Base-by-base conservation (phyloP, 2,797 vertebrate genomes). In the Cephalopachus bancanus region DNA sequence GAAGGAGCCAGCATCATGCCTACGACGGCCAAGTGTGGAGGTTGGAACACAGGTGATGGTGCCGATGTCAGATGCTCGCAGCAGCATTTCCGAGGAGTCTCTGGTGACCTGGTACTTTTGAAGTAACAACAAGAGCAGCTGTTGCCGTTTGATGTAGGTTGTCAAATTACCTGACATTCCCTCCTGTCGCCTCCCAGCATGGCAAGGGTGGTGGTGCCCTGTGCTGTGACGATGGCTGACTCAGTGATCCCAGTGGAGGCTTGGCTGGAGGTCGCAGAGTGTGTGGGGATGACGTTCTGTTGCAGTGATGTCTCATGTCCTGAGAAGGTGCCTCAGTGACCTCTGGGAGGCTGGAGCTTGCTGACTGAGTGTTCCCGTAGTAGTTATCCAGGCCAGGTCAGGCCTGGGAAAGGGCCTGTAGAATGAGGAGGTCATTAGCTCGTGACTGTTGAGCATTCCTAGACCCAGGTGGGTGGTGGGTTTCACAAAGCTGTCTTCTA, bases 401-500 rank as follows among this genome's bases (percentile, higher is more conserved):
- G 8, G 26, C 19, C 59, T 33, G 44, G 71, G 30, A 53, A 7
- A 1, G 1, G 28, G 9, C 11, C 15, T 75, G 10, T 19, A 3
- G 16, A 19, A 19, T 30, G 51, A 53, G 3, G 83, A 37, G 3
- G 19, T 69, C 55, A 65, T 51, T 26, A 3, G 17, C 0, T 17
- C 0, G 0, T 10, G 5, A 20, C 30, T 14, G 1, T 24, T 9
- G 33, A 67, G 7, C 14, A 24, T n/a, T 19, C 28, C 26, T 0
- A 6, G 60, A 76, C 26, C 51, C 17, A 6, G 44, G 44, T 44
- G 20, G 28, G 17, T 33, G n/a, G 2, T 9, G 11, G 8, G n/a
- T 53, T 65, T 87, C 67, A 28, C 2, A 1, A 53, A 53, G 19
- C 0, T 33, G 55, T 16, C 28, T 44, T 12, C n/a, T 0, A 0